phyloP scores from a whole-genome alignment of 2,888 invertebrate genomes.

The Himalopsyche japonica region DNA sequence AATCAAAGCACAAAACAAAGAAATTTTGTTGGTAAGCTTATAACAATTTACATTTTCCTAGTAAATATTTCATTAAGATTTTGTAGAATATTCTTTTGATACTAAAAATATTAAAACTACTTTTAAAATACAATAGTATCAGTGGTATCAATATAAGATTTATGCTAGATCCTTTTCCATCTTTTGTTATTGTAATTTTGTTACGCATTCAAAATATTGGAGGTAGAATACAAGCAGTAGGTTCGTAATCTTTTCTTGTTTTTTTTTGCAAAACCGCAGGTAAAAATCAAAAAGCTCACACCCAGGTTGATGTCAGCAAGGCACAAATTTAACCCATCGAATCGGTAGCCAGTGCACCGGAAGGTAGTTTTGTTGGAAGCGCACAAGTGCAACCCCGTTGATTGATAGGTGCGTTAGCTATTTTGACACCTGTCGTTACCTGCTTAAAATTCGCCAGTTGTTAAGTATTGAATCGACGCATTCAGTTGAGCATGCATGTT shows the following conservation, averaged over 20 bases:
- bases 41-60: no score
- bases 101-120: no score
- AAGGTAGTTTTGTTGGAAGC: neutral
- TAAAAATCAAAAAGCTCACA: neutral
- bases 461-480: neutral
- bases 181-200: neutral
- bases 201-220: neutral
- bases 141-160: no score
- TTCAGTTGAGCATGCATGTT: neutral
- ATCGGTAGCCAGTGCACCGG: neutral
- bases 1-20: no score
- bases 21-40: no score
- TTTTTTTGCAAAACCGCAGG: neutral
- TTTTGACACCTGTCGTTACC: constrained; percentile 36
- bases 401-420: constrained; percentile 36
- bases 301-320: neutral
- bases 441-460: neutral
- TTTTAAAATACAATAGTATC: no score
- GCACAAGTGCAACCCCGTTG: constrained; percentile 8
- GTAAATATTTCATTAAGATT: no score
- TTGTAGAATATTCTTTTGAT: no score
- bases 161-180: neutral
- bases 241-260: neutral
- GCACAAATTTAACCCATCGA: neutral
- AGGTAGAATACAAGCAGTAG: neutral